These are phyloP conservation scores for Lepetodrilus schrolli DNA, from an alignment of 2,888 invertebrate genomes.

Conservation along the genomic window DNA sequence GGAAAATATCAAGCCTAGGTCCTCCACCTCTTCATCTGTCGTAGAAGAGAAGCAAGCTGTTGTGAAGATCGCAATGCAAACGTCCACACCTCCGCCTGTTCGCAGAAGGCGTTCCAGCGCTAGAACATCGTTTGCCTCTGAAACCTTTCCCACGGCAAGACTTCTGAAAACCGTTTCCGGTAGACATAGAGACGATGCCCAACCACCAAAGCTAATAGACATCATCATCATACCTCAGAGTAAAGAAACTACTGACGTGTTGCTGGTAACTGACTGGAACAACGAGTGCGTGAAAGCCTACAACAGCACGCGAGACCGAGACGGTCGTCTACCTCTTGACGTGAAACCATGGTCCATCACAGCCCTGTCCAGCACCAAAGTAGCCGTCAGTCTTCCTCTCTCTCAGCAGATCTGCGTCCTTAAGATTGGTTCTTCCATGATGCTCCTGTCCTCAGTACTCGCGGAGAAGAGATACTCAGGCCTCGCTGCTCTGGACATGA, in stretches of 20 bases:
- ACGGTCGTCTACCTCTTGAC: conserved; percentile 35
- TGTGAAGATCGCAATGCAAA: not conserved
- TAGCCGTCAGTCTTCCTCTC: conserved; percentile 41
- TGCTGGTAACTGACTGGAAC: conserved; percentile 43
- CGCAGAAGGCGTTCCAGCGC: not conserved
- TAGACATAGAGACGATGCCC: conserved; percentile 35
- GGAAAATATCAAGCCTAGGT: too few species aligned
- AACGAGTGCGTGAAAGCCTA: conserved; percentile 43
- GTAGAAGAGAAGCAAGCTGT: not conserved
- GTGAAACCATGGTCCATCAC: conserved; percentile 42
- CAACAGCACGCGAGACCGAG: conserved; percentile 32
- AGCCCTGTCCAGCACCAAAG: conserved; percentile 29
- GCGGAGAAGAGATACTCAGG: conserved; percentile 36
- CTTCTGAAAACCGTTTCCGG: conserved; percentile 31
- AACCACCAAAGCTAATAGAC: conserved; percentile 35
- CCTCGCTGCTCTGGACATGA: conserved; percentile 33
- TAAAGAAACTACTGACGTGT: not conserved
- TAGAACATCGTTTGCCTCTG: not conserved
- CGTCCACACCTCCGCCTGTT: not conserved
- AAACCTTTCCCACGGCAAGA: not conserved
- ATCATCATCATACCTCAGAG: conserved; percentile 26
- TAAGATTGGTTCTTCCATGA: conserved; percentile 31
- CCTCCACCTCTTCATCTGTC: not conserved
- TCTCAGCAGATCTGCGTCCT: conserved; percentile 39
- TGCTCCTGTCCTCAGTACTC: conserved; percentile 32